Conservation (phyloP, 2,113 vertebrate genomes). For the Ceuthmochares aereus region DNA sequence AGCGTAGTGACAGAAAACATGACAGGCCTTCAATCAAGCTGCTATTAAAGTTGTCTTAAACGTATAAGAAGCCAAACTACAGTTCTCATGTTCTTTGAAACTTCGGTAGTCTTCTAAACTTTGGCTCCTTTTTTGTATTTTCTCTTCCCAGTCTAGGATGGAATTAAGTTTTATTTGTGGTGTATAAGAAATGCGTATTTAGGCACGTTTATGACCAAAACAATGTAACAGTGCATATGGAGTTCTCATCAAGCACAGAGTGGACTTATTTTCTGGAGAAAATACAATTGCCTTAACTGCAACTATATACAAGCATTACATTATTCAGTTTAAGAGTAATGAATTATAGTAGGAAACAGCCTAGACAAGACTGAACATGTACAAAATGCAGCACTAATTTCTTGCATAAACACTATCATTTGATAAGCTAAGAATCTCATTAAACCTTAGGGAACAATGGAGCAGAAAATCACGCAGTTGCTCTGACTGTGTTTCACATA, state of each 20-base stretch:
- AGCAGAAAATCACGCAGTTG: background rate
- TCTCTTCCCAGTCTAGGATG: background rate
- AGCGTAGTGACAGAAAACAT: background rate
- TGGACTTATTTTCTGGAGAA: slow-evolving; percentile 1
- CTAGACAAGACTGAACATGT: background rate
- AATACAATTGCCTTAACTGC: background rate
- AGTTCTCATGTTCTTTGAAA: background rate
- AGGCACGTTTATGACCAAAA: background rate
- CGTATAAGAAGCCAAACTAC: background rate
- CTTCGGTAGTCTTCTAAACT: background rate
- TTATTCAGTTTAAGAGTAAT: background rate
- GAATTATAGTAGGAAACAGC: background rate
- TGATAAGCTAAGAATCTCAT: background rate
- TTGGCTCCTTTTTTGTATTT: background rate
- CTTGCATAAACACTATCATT: background rate
- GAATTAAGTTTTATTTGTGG: background rate
- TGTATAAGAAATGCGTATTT: background rate
- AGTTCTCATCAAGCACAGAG: background rate
- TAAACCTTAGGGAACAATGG: accelerated
- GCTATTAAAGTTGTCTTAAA: background rate
- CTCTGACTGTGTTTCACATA: background rate
- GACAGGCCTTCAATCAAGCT: background rate
- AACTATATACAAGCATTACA: background rate
- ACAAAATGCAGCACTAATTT: background rate
- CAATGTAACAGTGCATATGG: background rate